Evolutionary conservation across 2,113 vertebrate species (phyloP).

Genomic region (Numenius arquata): DNA sequence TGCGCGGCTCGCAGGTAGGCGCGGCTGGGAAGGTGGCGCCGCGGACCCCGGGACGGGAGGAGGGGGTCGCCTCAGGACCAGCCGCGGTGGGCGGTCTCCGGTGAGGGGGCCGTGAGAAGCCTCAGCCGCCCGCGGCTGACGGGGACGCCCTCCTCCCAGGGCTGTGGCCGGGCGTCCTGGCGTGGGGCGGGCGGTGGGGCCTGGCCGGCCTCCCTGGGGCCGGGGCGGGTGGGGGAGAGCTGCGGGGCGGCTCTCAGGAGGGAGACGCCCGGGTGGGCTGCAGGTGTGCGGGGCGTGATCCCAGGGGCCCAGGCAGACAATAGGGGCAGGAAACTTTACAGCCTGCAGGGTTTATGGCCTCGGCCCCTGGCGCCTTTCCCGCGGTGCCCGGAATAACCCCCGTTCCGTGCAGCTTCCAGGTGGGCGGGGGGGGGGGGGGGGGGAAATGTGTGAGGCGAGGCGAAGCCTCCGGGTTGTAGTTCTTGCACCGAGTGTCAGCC

Average conservation of each 20-base stretch:
- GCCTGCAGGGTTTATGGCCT: neutral
- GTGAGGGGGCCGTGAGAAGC: no score
- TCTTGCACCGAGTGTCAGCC: fast-evolving
- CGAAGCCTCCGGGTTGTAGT: fast-evolving
- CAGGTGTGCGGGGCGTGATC: neutral
- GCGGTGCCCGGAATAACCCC: neutral
- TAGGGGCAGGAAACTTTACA: neutral
- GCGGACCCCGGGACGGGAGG: neutral
- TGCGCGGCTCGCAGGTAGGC: slow-evolving; percentile 4
- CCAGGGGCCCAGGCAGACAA: neutral
- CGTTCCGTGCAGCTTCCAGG: fast-evolving
- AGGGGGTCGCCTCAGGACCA: no score
- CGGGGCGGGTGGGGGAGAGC: neutral
- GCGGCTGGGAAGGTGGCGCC: neutral
- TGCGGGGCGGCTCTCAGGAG: neutral
- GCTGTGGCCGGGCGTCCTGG: neutral
- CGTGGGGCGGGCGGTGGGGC: no score
- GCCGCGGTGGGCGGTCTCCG: neutral
- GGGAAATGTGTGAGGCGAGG: neutral
- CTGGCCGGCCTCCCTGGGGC: neutral
- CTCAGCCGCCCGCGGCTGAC: fast-evolving
- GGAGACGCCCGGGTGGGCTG: neutral
- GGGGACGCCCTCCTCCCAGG: no score
- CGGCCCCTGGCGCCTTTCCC: neutral
- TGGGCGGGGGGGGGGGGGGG: neutral